phyloP scores from a whole-genome alignment of 2,113 vertebrate genomes.

The Tamias sibiricus region DNA sequence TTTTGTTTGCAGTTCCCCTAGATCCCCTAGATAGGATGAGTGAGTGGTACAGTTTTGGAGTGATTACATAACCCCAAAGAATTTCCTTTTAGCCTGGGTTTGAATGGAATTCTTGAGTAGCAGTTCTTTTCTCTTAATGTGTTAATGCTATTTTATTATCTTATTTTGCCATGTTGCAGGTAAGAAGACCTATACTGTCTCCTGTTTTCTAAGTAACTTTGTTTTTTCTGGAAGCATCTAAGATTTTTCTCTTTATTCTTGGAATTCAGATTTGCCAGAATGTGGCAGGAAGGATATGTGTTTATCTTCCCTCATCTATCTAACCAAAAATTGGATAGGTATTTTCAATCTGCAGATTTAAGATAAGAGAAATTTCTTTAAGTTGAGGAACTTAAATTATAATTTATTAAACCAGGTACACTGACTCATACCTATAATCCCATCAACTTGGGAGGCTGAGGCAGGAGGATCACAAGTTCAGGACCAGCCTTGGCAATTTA shows the following conservation, averaged over 20 bases:
- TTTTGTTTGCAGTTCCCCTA: neutral
- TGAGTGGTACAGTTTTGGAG: neutral
- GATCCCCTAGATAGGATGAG: neutral
- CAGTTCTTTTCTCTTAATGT: constrained; percentile 6
- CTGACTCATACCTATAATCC: neutral
- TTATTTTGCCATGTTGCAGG: neutral
- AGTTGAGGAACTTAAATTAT: neutral
- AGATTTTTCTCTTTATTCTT: constrained; percentile 42
- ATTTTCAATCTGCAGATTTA: constrained; percentile 44
- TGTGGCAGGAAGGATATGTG: neutral
- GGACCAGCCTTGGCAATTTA: neutral
- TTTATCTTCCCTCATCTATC: constrained; percentile 8
- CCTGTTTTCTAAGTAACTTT: neutral
- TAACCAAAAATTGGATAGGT: neutral
- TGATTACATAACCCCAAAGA: neutral
- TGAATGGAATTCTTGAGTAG: neutral
- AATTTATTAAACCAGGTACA: neutral
- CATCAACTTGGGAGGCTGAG: neutral
- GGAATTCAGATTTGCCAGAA: neutral
- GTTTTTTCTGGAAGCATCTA: constrained; percentile 24
- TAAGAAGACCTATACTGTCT: neutral
- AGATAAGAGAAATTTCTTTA: neutral
- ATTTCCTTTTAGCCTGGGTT: constrained; percentile 11
- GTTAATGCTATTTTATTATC: neutral
- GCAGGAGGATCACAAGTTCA: neutral